Evolutionary conservation across 2,797 vertebrate genomes (phyloP).

Genomic region (Cichlasoma orientale): DNA sequence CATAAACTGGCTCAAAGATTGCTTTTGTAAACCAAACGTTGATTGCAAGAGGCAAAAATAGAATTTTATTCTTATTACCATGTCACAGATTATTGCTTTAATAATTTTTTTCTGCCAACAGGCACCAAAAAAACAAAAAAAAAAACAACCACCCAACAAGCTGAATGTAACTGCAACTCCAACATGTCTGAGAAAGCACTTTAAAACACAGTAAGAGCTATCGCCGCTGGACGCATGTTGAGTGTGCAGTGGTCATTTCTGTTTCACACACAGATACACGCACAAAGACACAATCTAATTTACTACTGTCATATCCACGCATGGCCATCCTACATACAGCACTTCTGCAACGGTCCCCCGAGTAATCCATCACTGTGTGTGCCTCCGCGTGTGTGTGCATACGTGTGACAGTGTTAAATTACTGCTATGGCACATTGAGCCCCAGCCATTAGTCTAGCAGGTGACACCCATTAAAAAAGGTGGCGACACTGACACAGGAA

Average conservation of each 20-base stretch:
- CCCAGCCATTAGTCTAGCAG: conserved; percentile 73
- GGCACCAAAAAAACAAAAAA: conserved; percentile 1
- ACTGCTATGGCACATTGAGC: conserved; percentile 77
- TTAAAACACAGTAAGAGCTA: conserved; percentile 8
- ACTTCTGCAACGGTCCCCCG: conserved; percentile 62
- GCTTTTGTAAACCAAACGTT: conserved; percentile 21
- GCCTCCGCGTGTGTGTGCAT: conserved; percentile 28
- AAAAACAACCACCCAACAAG: not conserved
- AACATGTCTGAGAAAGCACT: conserved; percentile 23
- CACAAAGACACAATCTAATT: conserved; percentile 40
- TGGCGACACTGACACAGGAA: conserved; percentile 62
- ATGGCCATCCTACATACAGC: conserved; percentile 53
- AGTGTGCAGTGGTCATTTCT: conserved; percentile 38
- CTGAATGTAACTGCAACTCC: not conserved
- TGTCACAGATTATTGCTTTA: conserved; percentile 28
- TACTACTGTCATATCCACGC: conserved; percentile 58
- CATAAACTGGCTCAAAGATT: conserved; percentile 4
- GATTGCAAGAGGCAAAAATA: conserved; percentile 26
- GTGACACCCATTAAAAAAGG: conserved; percentile 76
- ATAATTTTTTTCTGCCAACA: conserved; percentile 25
- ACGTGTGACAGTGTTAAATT: conserved; percentile 77
- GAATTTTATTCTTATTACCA: conserved; percentile 19
- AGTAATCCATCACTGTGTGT: conserved; percentile 67
- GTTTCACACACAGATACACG: conserved; percentile 18
- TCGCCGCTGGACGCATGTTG: conserved; percentile 7